Conservation (phyloP, 2,797 vertebrate genomes). For the Ctenochaetus hawaiiensis region DNA sequence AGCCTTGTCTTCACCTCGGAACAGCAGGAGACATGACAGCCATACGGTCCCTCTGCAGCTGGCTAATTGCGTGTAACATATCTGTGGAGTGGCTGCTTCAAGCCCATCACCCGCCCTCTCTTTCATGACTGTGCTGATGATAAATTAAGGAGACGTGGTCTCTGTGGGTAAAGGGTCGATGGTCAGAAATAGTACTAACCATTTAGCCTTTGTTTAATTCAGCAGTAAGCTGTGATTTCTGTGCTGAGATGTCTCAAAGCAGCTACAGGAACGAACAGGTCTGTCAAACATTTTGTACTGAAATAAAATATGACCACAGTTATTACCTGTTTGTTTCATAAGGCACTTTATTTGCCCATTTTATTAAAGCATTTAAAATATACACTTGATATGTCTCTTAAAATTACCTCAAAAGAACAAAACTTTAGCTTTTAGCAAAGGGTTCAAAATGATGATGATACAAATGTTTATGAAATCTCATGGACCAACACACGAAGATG, state of each 20-base stretch:
- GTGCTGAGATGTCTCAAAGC: background rate
- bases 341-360: background rate
- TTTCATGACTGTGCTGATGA: conserved; percentile 29
- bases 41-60: conserved; percentile 80
- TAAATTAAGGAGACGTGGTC: conserved; percentile 47
- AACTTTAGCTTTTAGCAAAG: too few species aligned
- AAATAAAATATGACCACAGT: conserved; percentile 6
- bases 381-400: background rate
- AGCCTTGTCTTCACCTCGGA: conserved; percentile 71
- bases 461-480: too few species aligned
- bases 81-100: conserved; percentile 51
- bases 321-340: background rate
- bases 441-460: too few species aligned
- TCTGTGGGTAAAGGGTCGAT: conserved; percentile 16
- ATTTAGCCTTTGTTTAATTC: conserved; percentile 28
- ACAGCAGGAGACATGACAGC: conserved; percentile 84
- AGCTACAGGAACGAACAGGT: conserved; percentile 11
- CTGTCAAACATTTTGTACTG: conserved; percentile 4
- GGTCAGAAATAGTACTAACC: conserved; percentile 39
- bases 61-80: conserved; percentile 77
- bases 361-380: background rate
- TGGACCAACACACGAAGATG: too few species aligned
- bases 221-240: conserved; percentile 14
- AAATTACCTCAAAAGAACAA: too few species aligned
- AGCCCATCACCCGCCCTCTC: conserved; percentile 3